Evolutionary conservation across 2,888 invertebrate genomes (phyloP).

Genomic region (Tinea pellionella): DNA sequence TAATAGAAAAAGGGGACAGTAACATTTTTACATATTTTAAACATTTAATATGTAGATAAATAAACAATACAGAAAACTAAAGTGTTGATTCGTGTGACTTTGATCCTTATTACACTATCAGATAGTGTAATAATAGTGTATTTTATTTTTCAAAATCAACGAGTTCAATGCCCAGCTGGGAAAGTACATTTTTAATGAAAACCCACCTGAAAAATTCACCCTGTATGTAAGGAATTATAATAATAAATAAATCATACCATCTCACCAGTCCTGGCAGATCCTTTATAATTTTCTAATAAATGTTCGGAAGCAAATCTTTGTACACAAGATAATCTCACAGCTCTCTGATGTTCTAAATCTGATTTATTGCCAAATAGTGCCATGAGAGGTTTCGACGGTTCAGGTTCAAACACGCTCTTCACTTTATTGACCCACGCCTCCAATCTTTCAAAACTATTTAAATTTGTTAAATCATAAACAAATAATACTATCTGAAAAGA

Average conservation of each 20-base stretch:
- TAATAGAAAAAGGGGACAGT: too few relatives aligned
- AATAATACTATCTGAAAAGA: conserved; percentile 77
- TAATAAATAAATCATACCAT: conserved; percentile 50
- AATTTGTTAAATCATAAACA: conserved; percentile 87
- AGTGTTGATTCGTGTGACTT: too few relatives aligned
- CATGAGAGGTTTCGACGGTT: conserved; percentile 64
- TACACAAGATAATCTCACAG: conserved; percentile 73
- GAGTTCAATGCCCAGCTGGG: too few relatives aligned
- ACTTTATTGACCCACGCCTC: conserved; percentile 76
- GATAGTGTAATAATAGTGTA: too few relatives aligned
- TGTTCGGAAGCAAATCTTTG: conserved; percentile 74
- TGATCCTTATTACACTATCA: too few relatives aligned
- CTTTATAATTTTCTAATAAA: conserved; percentile 70
- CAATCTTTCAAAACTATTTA: conserved; percentile 82
- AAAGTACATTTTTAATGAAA: too few relatives aligned
- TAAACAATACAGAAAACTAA: too few relatives aligned
- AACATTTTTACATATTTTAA: too few relatives aligned
- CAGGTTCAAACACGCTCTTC: conserved; percentile 44
- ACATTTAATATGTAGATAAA: too few relatives aligned
- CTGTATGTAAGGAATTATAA: too few relatives aligned
- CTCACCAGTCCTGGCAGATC: conserved; percentile 81
- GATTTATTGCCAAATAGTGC: conserved; percentile 78
- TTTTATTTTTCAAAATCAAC: too few relatives aligned
- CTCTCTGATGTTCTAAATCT: conserved; percentile 79
- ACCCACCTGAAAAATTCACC: too few relatives aligned